Evolutionary conservation across 2,797 vertebrate species (phyloP).

Genomic region (Octomys mimax): DNA sequence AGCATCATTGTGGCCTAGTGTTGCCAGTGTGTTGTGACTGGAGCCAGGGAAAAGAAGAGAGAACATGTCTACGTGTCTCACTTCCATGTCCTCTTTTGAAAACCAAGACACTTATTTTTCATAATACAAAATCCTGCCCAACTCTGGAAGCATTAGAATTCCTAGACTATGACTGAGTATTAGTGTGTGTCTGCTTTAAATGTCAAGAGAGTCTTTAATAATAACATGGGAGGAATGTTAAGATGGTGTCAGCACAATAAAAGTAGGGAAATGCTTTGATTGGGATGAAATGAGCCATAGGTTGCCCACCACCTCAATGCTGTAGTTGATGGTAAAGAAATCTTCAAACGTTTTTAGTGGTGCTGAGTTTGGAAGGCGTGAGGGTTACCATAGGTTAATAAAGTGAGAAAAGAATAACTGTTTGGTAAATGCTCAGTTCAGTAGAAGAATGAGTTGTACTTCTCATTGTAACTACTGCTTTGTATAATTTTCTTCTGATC

Average conservation of each 20-base stretch:
- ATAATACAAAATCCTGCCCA: slow-evolving; percentile 88
- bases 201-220: slow-evolving; percentile 89
- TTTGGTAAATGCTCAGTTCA: background rate
- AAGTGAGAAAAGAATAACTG: background rate
- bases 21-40: slow-evolving; percentile 78
- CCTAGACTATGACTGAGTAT: slow-evolving; percentile 90
- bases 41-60: slow-evolving; percentile 75
- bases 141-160: slow-evolving; percentile 89
- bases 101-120: slow-evolving; percentile 86
- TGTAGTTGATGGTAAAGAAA: background rate
- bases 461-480: background rate
- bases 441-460: background rate
- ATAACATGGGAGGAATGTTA: slow-evolving; percentile 83
- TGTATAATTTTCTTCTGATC: background rate
- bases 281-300: slow-evolving; percentile 57
- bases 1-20: slow-evolving; percentile 47
- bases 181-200: slow-evolving; percentile 89
- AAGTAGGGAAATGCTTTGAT: slow-evolving; percentile 69
- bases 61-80: slow-evolving; percentile 83
- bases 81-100: slow-evolving; percentile 84
- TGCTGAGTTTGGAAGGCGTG: background rate
- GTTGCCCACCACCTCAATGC: slow-evolving; percentile 36
- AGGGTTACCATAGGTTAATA: background rate
- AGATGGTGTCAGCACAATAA: slow-evolving; percentile 79
- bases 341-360: background rate